Conservation (phyloP, 2,888 invertebrate genomes). For the Nemoura dubitans region DNA sequence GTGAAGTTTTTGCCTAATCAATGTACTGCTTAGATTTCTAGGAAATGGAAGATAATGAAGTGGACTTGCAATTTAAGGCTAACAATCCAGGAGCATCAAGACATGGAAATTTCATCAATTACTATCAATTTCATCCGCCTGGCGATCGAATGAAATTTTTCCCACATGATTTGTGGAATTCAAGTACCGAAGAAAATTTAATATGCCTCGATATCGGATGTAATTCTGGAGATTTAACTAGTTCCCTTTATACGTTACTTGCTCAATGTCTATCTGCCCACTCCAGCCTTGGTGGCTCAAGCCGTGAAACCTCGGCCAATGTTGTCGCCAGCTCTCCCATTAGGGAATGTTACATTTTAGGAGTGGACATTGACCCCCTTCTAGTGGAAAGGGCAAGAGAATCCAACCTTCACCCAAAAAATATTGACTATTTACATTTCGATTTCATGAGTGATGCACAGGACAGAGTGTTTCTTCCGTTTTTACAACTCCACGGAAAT, state of each 20-base stretch:
- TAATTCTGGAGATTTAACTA: slow-evolving; percentile 81
- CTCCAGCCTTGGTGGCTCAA: neutral
- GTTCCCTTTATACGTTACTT: slow-evolving; percentile 66
- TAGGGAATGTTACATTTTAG: slow-evolving; percentile 65
- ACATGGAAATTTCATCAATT: slow-evolving; percentile 87
- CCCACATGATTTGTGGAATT: slow-evolving; percentile 63
- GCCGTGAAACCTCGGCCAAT: neutral
- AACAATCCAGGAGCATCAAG: slow-evolving; percentile 80
- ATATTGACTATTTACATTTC: slow-evolving; percentile 67
- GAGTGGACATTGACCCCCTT: slow-evolving; percentile 77
- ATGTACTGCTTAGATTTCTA: neutral
- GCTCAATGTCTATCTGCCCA: slow-evolving; percentile 57
- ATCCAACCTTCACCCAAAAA: slow-evolving; percentile 58
- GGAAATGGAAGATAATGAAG: neutral
- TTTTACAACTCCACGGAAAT: slow-evolving; percentile 60
- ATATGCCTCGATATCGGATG: slow-evolving; percentile 79
- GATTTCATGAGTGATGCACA: slow-evolving; percentile 68
- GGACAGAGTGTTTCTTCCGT: slow-evolving; percentile 59
- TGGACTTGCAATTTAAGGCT: slow-evolving; percentile 62
- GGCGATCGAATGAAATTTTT: slow-evolving; percentile 73
- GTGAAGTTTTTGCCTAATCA: no score
- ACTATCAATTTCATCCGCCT: slow-evolving; percentile 82
- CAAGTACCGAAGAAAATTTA: slow-evolving; percentile 57
- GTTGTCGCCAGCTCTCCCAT: slow-evolving; percentile 50
- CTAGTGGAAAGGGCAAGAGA: slow-evolving; percentile 75